phyloP scores from a whole-genome alignment of 2,888 invertebrate species.

The Aplocera efformata region DNA sequence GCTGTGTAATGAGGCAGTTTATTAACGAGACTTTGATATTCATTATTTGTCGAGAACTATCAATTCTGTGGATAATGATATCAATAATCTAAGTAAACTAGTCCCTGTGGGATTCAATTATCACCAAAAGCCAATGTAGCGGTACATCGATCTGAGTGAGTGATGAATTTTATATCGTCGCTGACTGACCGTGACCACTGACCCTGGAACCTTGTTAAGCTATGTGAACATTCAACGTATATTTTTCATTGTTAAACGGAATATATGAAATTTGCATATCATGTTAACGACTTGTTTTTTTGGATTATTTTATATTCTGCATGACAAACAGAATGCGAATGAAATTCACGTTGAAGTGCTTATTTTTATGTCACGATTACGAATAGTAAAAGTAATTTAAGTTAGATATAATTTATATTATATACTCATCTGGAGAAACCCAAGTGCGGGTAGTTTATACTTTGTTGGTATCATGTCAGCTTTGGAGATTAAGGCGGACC shows the following conservation, averaged over 20 bases:
- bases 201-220: slow-evolving; percentile 3
- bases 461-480: no score
- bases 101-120: no score
- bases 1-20: no score
- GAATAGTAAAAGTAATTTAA: slow-evolving; percentile 18
- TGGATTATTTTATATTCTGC: slow-evolving; percentile 17
- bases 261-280: slow-evolving; percentile 20
- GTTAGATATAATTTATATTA: no score
- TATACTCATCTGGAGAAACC: no score
- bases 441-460: no score
- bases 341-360: slow-evolving; percentile 23
- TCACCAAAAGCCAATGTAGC: not conserved
- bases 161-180: slow-evolving; percentile 2
- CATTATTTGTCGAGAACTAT: no score
- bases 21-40: no score
- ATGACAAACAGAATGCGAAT: slow-evolving; percentile 22
- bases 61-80: no score
- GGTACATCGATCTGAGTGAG: slow-evolving; percentile 1
- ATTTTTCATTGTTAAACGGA: slow-evolving; percentile 19
- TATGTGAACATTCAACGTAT: slow-evolving; percentile 1
- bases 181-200: slow-evolving; percentile 4
- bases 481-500: no score
- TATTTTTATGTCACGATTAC: slow-evolving; percentile 15
- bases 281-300: slow-evolving; percentile 13
- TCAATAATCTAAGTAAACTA: no score